Evolutionary conservation across 2,797 vertebrate species (phyloP).

Genomic region (Brachyalestes nurse): DNA sequence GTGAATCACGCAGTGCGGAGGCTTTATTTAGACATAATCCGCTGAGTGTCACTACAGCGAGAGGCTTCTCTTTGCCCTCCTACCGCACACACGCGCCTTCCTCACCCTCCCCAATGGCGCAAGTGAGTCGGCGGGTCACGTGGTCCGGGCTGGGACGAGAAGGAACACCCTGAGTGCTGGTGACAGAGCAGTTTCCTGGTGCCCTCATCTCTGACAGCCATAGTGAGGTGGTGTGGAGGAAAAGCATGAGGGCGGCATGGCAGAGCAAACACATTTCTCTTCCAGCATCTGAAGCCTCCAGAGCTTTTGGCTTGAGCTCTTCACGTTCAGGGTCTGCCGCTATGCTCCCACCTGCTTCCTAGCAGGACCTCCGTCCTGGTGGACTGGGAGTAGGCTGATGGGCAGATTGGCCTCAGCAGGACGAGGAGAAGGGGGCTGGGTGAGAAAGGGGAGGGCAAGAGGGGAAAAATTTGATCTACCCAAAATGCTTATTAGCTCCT

Average conservation of each 20-base stretch:
- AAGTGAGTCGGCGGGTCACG: slow-evolving; percentile 53
- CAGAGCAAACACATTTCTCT: slow-evolving; percentile 26
- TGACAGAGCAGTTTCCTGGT: slow-evolving; percentile 43
- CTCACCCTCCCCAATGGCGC: slow-evolving; percentile 39
- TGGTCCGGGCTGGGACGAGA: slow-evolving; percentile 27
- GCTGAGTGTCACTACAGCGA: slow-evolving; percentile 57
- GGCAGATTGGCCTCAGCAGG: slow-evolving; percentile 78
- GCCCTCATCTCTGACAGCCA: slow-evolving; percentile 27
- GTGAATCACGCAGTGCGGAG: slow-evolving; percentile 71
- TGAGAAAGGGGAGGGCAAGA: slow-evolving; percentile 38
- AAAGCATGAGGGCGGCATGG: slow-evolving; percentile 25
- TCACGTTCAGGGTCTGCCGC: slow-evolving; percentile 49
- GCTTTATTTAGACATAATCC: slow-evolving; percentile 82
- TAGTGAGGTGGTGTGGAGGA: slow-evolving; percentile 5
- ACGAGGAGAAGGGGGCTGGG: slow-evolving; percentile 10
- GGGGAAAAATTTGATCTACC: slow-evolving; percentile 45
- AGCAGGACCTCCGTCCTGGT: slow-evolving; percentile 59
- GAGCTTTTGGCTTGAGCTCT: slow-evolving; percentile 40
- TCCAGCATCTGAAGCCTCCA: slow-evolving; percentile 32
- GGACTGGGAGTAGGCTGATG: slow-evolving; percentile 68
- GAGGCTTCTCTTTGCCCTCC: slow-evolving; percentile 58
- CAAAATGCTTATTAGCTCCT: slow-evolving; percentile 32
- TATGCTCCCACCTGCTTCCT: slow-evolving; percentile 57
- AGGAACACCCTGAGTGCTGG: slow-evolving; percentile 46
- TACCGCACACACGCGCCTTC: slow-evolving; percentile 28